These are phyloP conservation scores for Hymenochirus boettgeri DNA, from an alignment of 2,113 vertebrate species.

Conservation along the genomic window DNA sequence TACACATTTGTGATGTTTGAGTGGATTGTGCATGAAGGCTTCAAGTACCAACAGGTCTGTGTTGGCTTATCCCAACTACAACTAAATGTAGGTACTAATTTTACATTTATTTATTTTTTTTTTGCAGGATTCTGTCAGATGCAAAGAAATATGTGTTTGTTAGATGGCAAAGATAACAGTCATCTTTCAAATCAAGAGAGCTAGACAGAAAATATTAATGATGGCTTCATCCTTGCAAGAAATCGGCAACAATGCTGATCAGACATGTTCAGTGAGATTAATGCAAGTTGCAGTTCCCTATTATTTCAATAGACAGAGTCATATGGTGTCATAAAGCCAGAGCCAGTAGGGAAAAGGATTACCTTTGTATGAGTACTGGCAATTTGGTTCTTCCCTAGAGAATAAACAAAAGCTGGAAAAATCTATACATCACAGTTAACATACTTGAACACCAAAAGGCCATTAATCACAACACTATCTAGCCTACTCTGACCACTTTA, in stretches of 20 bases:
- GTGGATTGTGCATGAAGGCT: not conserved
- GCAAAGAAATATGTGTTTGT: constrained; percentile 31
- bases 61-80: not conserved
- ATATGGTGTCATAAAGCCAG: constrained; percentile 27
- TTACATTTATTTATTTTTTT: not conserved
- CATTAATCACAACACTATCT: constrained; percentile 30
- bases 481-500: constrained; percentile 26
- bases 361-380: constrained; percentile 27
- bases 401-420: constrained; percentile 29
- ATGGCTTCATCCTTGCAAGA: constrained; percentile 30
- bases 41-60: not conserved
- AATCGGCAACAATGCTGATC: constrained; percentile 41
- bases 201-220: constrained; percentile 36
- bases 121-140: constrained; percentile 18
- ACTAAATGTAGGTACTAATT: not conserved
- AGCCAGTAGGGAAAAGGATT: constrained; percentile 25
- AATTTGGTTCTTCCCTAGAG: constrained; percentile 31
- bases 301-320: constrained; percentile 37
- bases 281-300: constrained; percentile 31
- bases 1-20: not conserved
- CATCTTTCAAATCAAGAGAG: constrained; percentile 29
- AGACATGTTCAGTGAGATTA: constrained; percentile 37
- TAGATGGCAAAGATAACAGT: constrained; percentile 33
- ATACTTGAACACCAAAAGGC: constrained; percentile 31
- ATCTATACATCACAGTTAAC: constrained; percentile 36